Evolutionary conservation across 2,797 vertebrate genomes (phyloP), one percentile per base, ranked within the genome.

Genomic region (Protonibea diacanthus): DNA sequence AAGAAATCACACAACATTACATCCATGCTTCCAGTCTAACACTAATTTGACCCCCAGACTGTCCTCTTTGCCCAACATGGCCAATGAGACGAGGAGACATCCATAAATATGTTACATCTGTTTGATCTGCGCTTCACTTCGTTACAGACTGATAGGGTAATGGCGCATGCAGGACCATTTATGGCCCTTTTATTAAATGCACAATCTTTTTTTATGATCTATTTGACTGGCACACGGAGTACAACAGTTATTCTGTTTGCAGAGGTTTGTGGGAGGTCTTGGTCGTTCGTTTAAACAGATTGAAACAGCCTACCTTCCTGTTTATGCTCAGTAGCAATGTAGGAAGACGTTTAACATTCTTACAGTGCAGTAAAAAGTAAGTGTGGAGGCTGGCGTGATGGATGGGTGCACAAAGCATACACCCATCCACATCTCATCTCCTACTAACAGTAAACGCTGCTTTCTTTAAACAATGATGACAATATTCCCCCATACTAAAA

Each of bases 111-210:
- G 20, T 62, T 51, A 73, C 55, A 78, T 84, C 71, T 79, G 77
- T 77, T 81, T 76, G 77, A 86, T 86, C 78, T 57, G 74, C 14
- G 65, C 57, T 75, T 71, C 62, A 76, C 63, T 85, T 86, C 77
- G 84, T 88, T 84, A 81, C 78, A 70, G 55, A 40, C 63, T 73
- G 80, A 83, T 62, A 62, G 52, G 62, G 78, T 82, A 70, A 85
- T 64, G 44, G 79, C 11, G 48, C 82, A 83, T 71, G 68, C 59
- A 61, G 65, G 74, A 57, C 42, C 81, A 70, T 79, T 87, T 83
- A 83, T 27, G 27, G 51, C 74, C 68, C 45, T 29, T 80, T 84
- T 82, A 84, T 74, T 67, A 77, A 85, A 77, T 42, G 71, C 49
- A 72, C 60, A 71, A 48, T 71, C 76, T 66, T 84, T 38, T 38